These are phyloP conservation scores for Jaculus jaculus DNA, from an alignment of 2,113 vertebrate genomes.

Conservation along the genomic window DNA sequence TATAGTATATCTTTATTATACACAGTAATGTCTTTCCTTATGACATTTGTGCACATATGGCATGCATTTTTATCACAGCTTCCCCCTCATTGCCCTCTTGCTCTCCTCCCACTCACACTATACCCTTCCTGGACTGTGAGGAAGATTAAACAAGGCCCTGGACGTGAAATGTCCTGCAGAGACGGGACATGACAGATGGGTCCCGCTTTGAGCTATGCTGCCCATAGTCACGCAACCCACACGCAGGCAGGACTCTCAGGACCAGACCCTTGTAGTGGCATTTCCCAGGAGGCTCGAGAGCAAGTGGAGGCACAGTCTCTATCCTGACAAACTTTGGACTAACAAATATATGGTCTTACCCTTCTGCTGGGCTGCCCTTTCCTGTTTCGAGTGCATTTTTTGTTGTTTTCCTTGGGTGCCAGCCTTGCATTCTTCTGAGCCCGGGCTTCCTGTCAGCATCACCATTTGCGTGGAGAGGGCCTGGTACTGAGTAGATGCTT, in stretches of 20 bases:
- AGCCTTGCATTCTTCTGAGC: not conserved
- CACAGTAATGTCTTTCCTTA: too few relatives aligned
- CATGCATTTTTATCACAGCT: too few relatives aligned
- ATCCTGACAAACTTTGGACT: not conserved
- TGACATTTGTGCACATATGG: too few relatives aligned
- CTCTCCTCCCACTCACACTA: too few relatives aligned
- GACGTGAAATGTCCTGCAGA: not conserved
- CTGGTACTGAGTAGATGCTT: rapidly evolving
- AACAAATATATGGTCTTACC: not conserved
- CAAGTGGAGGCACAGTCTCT: not conserved
- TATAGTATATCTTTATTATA: too few relatives aligned
- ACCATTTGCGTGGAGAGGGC: rapidly evolving
- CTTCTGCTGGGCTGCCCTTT: not conserved
- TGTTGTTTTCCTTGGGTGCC: not conserved
- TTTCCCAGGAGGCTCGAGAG: too few relatives aligned
- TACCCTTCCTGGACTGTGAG: not conserved
- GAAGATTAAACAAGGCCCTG: not conserved
- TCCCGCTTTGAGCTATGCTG: rapidly evolving
- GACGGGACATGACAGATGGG: rapidly evolving
- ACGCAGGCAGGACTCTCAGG: not conserved
- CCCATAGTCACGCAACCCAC: not conserved
- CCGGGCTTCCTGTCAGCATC: not conserved
- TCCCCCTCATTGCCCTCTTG: too few relatives aligned
- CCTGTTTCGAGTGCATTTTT: rapidly evolving
- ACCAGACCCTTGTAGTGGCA: not conserved